Percentiles rank a stretch among this genome's conserved stretches.
phyloP scores from a whole-genome alignment of 2,888 invertebrate species.

The Luperina nickerlii region DNA sequence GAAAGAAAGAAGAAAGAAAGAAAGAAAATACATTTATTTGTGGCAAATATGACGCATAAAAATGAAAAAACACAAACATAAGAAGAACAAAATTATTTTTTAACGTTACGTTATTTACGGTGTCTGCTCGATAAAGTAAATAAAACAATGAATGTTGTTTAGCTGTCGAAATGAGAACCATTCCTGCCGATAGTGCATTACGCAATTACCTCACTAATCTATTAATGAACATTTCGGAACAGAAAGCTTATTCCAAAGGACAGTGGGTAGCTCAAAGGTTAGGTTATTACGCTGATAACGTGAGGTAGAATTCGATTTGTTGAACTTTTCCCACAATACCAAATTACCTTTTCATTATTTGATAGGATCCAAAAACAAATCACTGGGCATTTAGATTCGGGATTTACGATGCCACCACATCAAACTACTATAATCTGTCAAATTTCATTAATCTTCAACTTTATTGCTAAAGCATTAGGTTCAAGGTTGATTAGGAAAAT shows the following conservation, averaged over 20 bases:
- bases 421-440: no score
- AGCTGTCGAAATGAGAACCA: no score
- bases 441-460: not conserved
- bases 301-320: not conserved
- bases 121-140: no score
- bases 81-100: no score
- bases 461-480: not conserved
- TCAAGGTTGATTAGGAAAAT: no score
- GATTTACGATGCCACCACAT: not conserved
- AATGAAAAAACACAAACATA: no score
- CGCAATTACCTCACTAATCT: not conserved
- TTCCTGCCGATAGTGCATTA: no score
- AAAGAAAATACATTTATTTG: no score
- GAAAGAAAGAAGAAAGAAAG: no score
- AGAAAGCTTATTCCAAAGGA: not conserved
- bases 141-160: no score
- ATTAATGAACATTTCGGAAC: not conserved
- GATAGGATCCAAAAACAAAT: not conserved
- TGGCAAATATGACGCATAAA: no score
- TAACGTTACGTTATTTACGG: no score
- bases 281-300: not conserved
- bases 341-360: not conserved
- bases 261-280: not conserved
- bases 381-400: not conserved
- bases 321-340: not conserved